These are phyloP conservation scores for Phrynocephalus forsythii DNA, from an alignment of 2,797 vertebrate species.

Conservation along the genomic window DNA sequence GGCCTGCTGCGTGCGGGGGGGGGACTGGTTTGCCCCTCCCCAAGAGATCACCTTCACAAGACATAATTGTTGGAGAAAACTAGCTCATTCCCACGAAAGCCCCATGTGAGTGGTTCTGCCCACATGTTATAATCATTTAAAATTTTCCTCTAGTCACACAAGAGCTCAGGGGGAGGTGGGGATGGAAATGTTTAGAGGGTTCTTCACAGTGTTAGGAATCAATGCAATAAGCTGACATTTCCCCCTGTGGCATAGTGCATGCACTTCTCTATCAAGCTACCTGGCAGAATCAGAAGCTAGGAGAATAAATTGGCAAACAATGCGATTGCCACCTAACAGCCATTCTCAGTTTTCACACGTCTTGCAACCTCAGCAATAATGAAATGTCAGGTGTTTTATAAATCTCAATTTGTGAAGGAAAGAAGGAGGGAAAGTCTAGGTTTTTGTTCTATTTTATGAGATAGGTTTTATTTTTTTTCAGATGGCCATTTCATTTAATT, in stretches of 20 bases:
- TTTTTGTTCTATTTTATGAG: background rate
- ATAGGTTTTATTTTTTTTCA: background rate
- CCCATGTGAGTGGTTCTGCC: too few relatives aligned
- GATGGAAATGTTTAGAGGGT: background rate
- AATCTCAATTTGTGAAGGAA: background rate
- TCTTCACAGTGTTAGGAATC: background rate
- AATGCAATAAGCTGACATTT: background rate
- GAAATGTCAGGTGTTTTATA: background rate
- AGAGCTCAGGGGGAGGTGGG: background rate
- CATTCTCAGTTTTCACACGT: background rate
- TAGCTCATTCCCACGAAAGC: background rate
- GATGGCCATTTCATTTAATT: background rate
- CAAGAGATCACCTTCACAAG: too few relatives aligned
- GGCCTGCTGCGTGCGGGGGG: too few relatives aligned
- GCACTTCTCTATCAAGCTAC: background rate
- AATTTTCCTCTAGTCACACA: background rate
- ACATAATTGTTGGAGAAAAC: too few relatives aligned
- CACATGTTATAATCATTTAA: background rate
- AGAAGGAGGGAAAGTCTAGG: background rate
- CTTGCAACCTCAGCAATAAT: background rate
- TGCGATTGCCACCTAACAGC: background rate
- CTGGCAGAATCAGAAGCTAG: background rate
- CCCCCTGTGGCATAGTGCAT: background rate
- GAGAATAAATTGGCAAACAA: constrained; percentile 7
- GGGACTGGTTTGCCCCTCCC: too few relatives aligned